Conservation (phyloP, 2,888 invertebrate species). For the Amphimallon solstitiale region DNA sequence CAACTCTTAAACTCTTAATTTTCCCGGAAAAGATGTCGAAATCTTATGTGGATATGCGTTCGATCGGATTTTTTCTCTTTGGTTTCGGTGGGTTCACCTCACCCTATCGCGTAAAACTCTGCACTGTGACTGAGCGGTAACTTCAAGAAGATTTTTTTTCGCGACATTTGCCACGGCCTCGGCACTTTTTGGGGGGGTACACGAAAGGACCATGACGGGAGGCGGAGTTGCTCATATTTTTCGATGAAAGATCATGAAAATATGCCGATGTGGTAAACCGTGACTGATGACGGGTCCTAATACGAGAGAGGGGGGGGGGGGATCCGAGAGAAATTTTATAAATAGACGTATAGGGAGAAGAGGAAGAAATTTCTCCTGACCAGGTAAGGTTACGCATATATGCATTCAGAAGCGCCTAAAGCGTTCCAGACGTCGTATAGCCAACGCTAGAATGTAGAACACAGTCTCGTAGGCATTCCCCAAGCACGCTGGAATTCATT, state of each 20-base stretch:
- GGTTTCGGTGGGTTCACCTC: neutral
- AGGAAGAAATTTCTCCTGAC: slow-evolving; percentile 35
- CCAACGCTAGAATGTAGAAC: no score
- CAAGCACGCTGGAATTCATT: no score
- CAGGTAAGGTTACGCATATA: slow-evolving; percentile 37
- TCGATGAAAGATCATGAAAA: slow-evolving; percentile 61
- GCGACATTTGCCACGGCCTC: slow-evolving; percentile 3
- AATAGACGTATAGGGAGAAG: slow-evolving; percentile 14
- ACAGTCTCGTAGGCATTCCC: neutral
- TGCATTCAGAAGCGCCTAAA: neutral
- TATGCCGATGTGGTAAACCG: slow-evolving; percentile 55
- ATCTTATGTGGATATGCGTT: neutral
- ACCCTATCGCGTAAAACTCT: slow-evolving; percentile 9
- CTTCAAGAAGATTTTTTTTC: slow-evolving; percentile 6
- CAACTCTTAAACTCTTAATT: no score
- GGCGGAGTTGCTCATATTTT: slow-evolving; percentile 51
- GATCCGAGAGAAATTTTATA: slow-evolving; percentile 15
- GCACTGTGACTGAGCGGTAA: slow-evolving; percentile 13
- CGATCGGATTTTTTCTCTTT: slow-evolving; percentile 18
- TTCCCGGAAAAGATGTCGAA: no score
- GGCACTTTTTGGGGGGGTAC: slow-evolving; percentile 33
- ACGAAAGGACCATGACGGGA: neutral
- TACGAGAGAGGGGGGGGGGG: slow-evolving; percentile 48
- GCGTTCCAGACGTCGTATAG: neutral
- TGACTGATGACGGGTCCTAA: slow-evolving; percentile 55